Evolutionary conservation across 2,888 invertebrate species (phyloP).

Genomic region (Margaritifera margaritifera): DNA sequence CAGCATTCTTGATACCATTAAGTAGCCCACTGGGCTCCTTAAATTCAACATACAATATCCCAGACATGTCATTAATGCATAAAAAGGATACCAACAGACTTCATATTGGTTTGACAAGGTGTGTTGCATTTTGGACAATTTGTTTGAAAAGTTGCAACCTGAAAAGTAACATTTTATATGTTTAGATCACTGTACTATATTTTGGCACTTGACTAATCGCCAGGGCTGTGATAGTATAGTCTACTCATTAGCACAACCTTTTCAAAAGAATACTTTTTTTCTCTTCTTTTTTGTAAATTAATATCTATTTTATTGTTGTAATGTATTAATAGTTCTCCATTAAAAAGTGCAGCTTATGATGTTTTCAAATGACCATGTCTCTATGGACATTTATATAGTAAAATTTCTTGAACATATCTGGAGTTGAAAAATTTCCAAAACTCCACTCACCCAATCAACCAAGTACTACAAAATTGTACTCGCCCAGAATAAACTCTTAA

Average conservation of each 20-base stretch:
- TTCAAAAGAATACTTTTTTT: no score
- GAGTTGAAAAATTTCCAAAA: not conserved
- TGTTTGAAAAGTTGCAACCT: conserved; percentile 83
- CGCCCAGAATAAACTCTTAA: not conserved
- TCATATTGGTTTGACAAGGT: conserved; percentile 93
- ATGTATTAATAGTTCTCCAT: no score
- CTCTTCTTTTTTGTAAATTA: no score
- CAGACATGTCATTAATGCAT: not conserved
- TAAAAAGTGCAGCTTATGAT: no score
- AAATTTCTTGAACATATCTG: no score
- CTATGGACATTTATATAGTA: no score
- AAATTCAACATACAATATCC: not conserved
- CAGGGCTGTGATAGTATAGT: not conserved
- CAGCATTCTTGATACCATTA: no score
- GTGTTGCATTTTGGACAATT: conserved; percentile 90
- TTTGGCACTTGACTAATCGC: not conserved
- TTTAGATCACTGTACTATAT: not conserved
- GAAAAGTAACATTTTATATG: conserved; percentile 6
- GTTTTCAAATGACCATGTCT: no score
- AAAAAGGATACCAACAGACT: conserved; percentile 82
- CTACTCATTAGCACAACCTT: no score
- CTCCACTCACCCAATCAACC: not conserved
- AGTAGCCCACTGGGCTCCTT: no score
- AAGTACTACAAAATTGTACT: not conserved
- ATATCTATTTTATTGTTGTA: no score